A percentile compares a stretch with the other conserved stretches of the same genome.
Evolutionary conservation across 2,797 vertebrate species (phyloP).

Genomic region (Anisognathus igniventris): DNA sequence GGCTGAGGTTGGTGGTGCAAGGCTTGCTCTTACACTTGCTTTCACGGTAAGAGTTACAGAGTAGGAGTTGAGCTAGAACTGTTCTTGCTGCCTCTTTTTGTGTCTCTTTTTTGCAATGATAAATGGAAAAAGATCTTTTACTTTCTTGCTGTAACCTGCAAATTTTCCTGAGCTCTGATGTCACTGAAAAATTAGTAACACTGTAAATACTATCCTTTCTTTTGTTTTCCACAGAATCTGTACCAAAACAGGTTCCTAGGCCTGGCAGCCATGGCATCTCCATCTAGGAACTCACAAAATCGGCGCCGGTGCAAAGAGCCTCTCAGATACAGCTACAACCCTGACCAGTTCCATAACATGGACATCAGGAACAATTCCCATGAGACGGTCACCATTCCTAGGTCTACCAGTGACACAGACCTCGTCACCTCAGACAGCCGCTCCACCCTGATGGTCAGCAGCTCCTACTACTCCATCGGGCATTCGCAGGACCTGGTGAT

Average conservation of each 20-base stretch:
- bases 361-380: slow-evolving; percentile 80
- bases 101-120: background rate
- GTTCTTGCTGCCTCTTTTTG: background rate
- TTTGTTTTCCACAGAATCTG: slow-evolving; percentile 83
- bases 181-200: background rate
- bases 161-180: background rate
- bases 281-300: slow-evolving; percentile 86
- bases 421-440: slow-evolving; percentile 90
- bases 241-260: slow-evolving; percentile 96
- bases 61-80: background rate
- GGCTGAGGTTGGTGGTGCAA: background rate
- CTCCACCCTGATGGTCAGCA: slow-evolving; percentile 91
- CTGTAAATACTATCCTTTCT: background rate
- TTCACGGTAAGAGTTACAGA: background rate
- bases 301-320: slow-evolving; percentile 89
- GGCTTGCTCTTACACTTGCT: background rate
- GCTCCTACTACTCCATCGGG: slow-evolving; percentile 88
- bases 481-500: slow-evolving; percentile 90
- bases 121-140: background rate
- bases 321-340: slow-evolving; percentile 85
- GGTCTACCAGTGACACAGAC: slow-evolving; percentile 93
- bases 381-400: slow-evolving; percentile 80
- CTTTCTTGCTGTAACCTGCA: background rate
- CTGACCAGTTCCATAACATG: slow-evolving; percentile 83
- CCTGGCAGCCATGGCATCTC: slow-evolving; percentile 95